A percentile compares a stretch with the other conserved stretches of the same genome.
phyloP scores from a whole-genome alignment of 2,113 vertebrate genomes.

The Accipiter virgatus region DNA sequence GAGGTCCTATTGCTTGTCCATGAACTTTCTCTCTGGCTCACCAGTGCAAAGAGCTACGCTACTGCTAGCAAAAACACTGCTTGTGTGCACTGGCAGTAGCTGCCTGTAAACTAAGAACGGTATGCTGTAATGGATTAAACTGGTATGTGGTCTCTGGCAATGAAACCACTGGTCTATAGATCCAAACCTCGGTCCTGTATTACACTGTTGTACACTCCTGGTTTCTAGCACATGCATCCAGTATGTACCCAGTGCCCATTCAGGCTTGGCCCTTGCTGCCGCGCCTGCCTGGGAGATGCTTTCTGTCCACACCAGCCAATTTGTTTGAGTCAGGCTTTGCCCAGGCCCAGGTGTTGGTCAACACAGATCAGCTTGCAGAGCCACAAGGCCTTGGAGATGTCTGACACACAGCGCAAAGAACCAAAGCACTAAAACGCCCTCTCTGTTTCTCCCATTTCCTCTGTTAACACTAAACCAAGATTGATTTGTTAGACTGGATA shows the following conservation, averaged over 20 bases:
- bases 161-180: background rate
- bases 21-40: background rate
- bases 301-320: background rate
- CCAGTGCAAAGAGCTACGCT: background rate
- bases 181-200: no score
- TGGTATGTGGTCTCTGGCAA: background rate
- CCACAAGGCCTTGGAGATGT: background rate
- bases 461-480: background rate
- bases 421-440: background rate
- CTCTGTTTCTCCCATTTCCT: background rate
- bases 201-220: background rate
- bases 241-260: no score
- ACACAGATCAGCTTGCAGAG: background rate
- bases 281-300: accelerated
- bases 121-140: background rate
- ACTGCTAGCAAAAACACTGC: background rate
- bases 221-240: background rate
- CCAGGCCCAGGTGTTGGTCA: background rate
- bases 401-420: background rate
- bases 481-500: background rate
- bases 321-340: background rate
- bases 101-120: background rate
- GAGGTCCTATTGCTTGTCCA: background rate
- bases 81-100: background rate
- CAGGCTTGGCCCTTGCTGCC: background rate